Conservation (phyloP, 2,888 invertebrate species). For the Drosophila ustulata region DNA sequence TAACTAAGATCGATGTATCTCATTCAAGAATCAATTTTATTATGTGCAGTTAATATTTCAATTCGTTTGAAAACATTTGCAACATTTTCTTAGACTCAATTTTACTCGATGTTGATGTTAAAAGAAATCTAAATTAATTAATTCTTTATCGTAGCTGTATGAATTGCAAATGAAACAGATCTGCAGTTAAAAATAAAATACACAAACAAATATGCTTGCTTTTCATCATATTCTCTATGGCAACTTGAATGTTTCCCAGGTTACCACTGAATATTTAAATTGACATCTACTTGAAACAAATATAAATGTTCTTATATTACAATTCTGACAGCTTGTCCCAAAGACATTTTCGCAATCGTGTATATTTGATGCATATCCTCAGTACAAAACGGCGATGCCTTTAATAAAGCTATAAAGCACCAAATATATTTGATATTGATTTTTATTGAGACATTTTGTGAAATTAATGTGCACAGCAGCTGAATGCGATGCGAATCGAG, state of each 20-base stretch:
- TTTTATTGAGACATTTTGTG: constrained; percentile 74
- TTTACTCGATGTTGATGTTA: too few relatives aligned
- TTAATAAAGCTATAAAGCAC: constrained; percentile 59
- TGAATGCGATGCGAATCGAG: constrained; percentile 10
- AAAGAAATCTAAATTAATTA: too few relatives aligned
- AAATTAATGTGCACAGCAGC: constrained; percentile 56
- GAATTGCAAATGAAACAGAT: background rate
- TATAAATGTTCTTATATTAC: background rate
- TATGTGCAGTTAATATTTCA: too few relatives aligned
- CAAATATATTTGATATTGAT: constrained; percentile 68
- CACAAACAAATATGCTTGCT: background rate
- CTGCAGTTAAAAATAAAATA: background rate
- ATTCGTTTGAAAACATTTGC: too few relatives aligned
- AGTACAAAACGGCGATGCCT: constrained; percentile 10
- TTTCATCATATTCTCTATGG: background rate
- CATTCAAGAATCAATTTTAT: too few relatives aligned
- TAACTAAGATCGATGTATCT: too few relatives aligned
- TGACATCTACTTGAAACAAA: background rate
- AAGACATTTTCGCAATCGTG: background rate
- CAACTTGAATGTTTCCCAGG: constrained; percentile 1
- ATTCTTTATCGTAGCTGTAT: too few relatives aligned
- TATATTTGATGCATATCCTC: background rate
- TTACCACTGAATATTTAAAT: background rate
- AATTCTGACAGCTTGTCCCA: background rate
- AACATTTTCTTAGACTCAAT: too few relatives aligned